These are phyloP conservation scores for Cotesia chilonis DNA, from an alignment of 1,140 invertebrate species.

Conservation along the genomic window DNA sequence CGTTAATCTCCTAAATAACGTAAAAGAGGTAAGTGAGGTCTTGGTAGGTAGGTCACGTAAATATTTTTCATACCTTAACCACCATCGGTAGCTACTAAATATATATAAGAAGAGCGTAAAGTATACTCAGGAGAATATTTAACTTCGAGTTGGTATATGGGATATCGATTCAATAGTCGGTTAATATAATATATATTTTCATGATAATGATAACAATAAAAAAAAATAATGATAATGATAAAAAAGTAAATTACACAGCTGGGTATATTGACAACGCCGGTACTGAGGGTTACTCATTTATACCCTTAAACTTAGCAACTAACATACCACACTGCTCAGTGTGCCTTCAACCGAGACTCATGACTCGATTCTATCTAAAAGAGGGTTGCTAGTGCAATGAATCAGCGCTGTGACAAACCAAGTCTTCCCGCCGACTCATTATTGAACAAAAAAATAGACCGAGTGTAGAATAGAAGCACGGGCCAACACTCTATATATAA, in stretches of 20 bases:
- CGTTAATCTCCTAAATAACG: conserved; percentile 25
- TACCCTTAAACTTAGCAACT: conserved; percentile 24
- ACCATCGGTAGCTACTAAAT: background rate
- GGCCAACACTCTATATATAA: no score
- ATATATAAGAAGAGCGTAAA: background rate
- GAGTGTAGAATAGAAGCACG: background rate
- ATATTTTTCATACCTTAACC: conserved; percentile 15
- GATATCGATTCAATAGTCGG: conserved; percentile 39
- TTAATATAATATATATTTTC: conserved; percentile 42
- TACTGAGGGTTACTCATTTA: conserved; percentile 37
- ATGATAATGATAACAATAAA: conserved; percentile 32
- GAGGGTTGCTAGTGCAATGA: conserved; percentile 18
- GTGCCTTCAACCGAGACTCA: conserved; percentile 12
- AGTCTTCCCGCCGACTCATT: conserved; percentile 9
- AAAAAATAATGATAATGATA: no score
- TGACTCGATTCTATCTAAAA: conserved; percentile 24
- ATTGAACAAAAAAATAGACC: background rate
- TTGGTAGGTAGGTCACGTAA: conserved; percentile 5
- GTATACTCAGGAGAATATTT: conserved; percentile 20
- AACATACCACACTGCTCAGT: background rate
- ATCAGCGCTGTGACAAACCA: conserved; percentile 24
- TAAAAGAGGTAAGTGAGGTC: conserved; percentile 19
- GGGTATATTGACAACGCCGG: conserved; percentile 29
- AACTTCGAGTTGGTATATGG: background rate
- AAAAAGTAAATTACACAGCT: conserved; percentile 26